These are phyloP conservation scores for Haemorhous mexicanus DNA, from an alignment of 2,113 vertebrate genomes.

Conservation along the genomic window DNA sequence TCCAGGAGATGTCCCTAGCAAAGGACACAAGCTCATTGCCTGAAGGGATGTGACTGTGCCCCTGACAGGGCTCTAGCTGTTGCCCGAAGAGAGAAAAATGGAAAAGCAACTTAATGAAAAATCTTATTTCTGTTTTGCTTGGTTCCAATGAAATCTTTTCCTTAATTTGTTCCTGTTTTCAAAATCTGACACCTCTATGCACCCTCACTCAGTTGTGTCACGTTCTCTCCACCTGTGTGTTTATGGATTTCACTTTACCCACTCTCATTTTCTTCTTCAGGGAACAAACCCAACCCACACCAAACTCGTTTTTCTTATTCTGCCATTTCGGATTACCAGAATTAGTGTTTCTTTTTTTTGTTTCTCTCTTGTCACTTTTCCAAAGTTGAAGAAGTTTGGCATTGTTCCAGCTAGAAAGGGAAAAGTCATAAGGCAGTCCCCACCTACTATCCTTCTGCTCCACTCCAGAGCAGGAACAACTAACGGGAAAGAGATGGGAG, in stretches of 20 bases:
- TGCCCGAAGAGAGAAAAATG: neutral
- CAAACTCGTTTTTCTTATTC: neutral
- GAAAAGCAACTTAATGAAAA: neutral
- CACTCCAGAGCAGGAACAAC: neutral
- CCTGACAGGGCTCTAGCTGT: neutral
- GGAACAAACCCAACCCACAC: neutral
- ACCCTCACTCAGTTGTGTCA: neutral
- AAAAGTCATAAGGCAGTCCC: slow-evolving; percentile 56
- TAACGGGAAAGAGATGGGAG: neutral
- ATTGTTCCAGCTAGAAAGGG: neutral
- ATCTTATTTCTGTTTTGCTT: neutral
- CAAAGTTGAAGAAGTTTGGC: slow-evolving; percentile 56
- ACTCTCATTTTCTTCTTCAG: neutral
- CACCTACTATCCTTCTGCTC: slow-evolving; percentile 64
- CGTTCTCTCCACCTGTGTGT: neutral
- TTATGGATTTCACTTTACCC: neutral
- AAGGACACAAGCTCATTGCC: neutral
- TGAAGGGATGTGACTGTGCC: neutral
- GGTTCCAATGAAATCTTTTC: neutral
- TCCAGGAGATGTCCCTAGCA: neutral
- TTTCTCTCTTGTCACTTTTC: slow-evolving; percentile 28
- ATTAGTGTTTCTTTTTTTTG: slow-evolving; percentile 7
- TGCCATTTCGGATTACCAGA: neutral
- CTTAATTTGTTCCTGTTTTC: neutral
- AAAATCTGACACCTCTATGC: neutral